Evolutionary conservation across 2,888 invertebrate genomes (phyloP).

Genomic region (Eucera pruinosa): DNA sequence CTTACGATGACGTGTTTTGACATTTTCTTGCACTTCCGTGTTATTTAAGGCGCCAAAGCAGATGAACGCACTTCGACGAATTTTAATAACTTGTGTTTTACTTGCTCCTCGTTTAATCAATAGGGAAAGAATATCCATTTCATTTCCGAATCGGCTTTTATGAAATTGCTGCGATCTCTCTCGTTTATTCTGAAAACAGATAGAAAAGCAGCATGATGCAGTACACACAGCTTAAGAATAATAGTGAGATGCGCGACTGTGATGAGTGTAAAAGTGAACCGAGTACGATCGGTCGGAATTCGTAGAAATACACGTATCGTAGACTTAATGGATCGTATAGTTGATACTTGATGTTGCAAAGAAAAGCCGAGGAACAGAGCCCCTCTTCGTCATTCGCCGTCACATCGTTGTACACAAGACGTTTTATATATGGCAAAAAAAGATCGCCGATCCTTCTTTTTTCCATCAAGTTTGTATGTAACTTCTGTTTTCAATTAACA

Average conservation of each 20-base stretch:
- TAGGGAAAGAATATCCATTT: slow-evolving; percentile 29
- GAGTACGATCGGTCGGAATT: slow-evolving; percentile 37
- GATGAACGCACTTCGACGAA: slow-evolving; percentile 11
- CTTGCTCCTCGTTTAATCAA: slow-evolving; percentile 21
- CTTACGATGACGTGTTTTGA: slow-evolving; percentile 43
- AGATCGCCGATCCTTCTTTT: slow-evolving; percentile 15
- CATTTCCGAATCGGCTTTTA: slow-evolving; percentile 37
- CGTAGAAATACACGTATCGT: slow-evolving; percentile 55
- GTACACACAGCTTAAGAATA: slow-evolving; percentile 54
- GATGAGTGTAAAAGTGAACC: slow-evolving; percentile 55
- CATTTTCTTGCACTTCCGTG: slow-evolving; percentile 52
- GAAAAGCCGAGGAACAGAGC: slow-evolving; percentile 53
- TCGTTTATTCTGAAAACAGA: slow-evolving; percentile 1
- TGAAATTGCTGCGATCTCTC: slow-evolving; percentile 16
- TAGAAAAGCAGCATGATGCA: slow-evolving; percentile 27
- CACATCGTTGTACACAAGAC: slow-evolving; percentile 39
- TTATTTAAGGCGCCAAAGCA: slow-evolving; percentile 11
- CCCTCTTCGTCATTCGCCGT: slow-evolving; percentile 32
- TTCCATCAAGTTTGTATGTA: slow-evolving; percentile 53
- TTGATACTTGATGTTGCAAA: slow-evolving; percentile 44
- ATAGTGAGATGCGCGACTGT: slow-evolving; percentile 65
- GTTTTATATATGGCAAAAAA: slow-evolving; percentile 47
- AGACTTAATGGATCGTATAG: slow-evolving; percentile 55
- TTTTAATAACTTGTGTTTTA: slow-evolving; percentile 14
- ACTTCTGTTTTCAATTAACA: slow-evolving; percentile 44